Percentiles rank a stretch among this genome's conserved stretches.
These are phyloP conservation scores for Nephrotoma guestfalica DNA, from an alignment of 2,888 invertebrate species.

Conservation along the genomic window DNA sequence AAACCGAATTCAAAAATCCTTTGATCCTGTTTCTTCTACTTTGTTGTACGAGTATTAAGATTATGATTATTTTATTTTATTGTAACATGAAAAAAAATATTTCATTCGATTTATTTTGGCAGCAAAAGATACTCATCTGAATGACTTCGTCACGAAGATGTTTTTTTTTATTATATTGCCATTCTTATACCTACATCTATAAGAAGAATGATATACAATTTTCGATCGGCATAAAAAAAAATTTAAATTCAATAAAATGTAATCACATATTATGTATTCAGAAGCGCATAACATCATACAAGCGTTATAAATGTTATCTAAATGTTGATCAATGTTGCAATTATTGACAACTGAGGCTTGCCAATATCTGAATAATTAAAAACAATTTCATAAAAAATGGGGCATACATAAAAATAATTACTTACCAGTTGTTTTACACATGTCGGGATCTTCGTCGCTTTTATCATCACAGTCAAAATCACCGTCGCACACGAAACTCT, in stretches of 20 bases:
- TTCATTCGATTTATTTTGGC: background rate
- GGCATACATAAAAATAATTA: background rate
- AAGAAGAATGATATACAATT: background rate
- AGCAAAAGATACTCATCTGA: background rate
- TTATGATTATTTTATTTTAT: background rate
- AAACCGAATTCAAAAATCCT: background rate
- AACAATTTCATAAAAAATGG: too few species aligned
- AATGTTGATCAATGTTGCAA: too few species aligned
- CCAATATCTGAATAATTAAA: too few species aligned
- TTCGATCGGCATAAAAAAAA: background rate
- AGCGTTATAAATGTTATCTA: too few species aligned
- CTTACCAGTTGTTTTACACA: conserved; percentile 49
- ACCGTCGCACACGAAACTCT: conserved; percentile 64
- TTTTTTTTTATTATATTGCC: background rate
- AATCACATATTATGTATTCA: background rate
- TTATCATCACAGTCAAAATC: conserved; percentile 66
- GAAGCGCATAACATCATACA: too few species aligned
- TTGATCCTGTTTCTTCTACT: background rate
- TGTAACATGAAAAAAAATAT: background rate
- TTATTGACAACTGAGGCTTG: too few species aligned
- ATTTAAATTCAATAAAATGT: background rate
- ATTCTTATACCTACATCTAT: too few species aligned
- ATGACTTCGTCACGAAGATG: background rate
- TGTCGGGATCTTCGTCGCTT: conserved; percentile 60
- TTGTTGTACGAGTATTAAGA: background rate